A percentile compares a stretch with the other conserved stretches of the same genome.
Evolutionary conservation across 2,113 vertebrate genomes (phyloP).

Genomic region (Microcebus griseorufus): DNA sequence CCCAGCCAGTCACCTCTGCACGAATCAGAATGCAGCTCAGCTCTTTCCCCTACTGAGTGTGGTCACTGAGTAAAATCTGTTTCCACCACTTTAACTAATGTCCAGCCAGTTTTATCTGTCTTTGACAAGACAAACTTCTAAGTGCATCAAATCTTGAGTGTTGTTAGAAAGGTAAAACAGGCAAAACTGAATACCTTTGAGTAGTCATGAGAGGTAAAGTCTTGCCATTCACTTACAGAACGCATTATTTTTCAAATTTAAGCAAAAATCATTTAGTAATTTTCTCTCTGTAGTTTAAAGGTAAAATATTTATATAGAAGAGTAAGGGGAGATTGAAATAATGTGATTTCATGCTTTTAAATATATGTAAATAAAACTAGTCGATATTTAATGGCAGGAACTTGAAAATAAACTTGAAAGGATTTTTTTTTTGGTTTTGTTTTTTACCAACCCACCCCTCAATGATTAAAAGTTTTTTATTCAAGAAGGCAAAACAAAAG

Average conservation of each 20-base stretch:
- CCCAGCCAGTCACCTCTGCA: neutral
- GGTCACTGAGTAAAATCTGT: neutral
- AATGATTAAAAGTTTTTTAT: neutral
- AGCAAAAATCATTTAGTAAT: neutral
- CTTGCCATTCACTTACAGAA: neutral
- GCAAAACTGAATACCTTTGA: neutral
- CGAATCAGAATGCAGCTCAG: neutral
- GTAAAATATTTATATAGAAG: neutral
- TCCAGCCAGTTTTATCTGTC: neutral
- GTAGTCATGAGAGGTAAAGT: neutral
- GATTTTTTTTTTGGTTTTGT: too few species aligned
- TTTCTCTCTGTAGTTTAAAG: neutral
- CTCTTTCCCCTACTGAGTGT: neutral
- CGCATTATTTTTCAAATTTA: neutral
- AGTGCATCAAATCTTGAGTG: neutral
- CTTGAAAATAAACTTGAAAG: neutral
- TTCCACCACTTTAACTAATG: neutral
- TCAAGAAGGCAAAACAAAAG: neutral
- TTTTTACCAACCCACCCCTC: too few species aligned
- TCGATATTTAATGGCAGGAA: neutral
- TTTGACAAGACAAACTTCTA: neutral
- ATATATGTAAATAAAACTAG: neutral
- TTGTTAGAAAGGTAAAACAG: neutral
- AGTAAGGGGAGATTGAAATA: neutral
- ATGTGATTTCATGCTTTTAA: neutral